Base-by-base conservation (phyloP, 2,113 vertebrate species). In the Toxostoma redivivum region DNA sequence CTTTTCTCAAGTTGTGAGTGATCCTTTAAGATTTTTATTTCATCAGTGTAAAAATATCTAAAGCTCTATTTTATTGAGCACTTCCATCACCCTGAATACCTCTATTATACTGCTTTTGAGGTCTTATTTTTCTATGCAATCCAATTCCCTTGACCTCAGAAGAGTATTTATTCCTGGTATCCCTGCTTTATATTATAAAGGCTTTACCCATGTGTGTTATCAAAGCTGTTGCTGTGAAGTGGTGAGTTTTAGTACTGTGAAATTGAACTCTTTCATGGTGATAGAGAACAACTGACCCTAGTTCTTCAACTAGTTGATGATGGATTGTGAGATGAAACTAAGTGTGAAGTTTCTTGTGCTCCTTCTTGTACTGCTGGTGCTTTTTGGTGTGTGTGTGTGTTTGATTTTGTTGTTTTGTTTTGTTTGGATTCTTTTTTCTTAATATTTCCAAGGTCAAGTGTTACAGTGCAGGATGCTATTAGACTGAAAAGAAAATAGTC, bases 111-210 rank as follows among this genome's bases (percentile, higher is more conserved):
- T 67, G 82, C 90, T 94, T 94, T 88, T 90, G 79, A 94, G 86
- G 82, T 90, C 72, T 94, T 96, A 92, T 90, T 96, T 96, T 93
- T 97, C 93, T 92, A 45, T 88, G 60, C 72, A 86, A 74, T 94
- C 90, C 84, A 94, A 92, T 94, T 96, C 90, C 92, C 93, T 92
- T 86, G 92, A 93, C 92, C 88, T 93, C 80, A 69, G 72, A 95
- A 90, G 86, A 90, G 86, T 71, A 67, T 95, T 96, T 12, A 8
- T 71, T 93, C 35, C 69, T 79, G 57, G 65, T 92, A 88, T 95
- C 88, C 72, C 48, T 92, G 79, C 88, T 94, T 90, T 93, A 81
- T 92, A 35, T 88, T 78, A 78, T 48, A 64, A 22, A 61, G 77
- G 48, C 27, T 92, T 96, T 94, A 73, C 90, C 72, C 80, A 81